Conservation (phyloP, 2,888 invertebrate species). For the Lepidocyrtinus sp. region DNA sequence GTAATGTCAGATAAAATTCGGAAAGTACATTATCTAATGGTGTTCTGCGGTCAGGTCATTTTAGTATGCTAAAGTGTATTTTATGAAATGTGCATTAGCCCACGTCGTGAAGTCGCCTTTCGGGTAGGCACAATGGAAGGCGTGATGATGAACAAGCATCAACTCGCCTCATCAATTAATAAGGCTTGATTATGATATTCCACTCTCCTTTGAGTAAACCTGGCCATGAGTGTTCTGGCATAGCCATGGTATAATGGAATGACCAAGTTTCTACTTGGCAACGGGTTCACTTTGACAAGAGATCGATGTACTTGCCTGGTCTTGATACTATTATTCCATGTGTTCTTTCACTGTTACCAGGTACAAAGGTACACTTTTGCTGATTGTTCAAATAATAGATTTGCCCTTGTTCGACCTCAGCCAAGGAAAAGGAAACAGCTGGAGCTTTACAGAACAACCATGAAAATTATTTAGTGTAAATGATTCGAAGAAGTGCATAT, state of each 20-base stretch:
- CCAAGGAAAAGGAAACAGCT: conserved; percentile 29
- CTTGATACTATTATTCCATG: no score
- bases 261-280: no score
- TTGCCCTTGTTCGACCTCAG: conserved; percentile 50
- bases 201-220: conserved; percentile 16
- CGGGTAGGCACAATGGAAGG: no score
- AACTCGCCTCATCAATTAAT: conserved; percentile 16
- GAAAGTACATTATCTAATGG: no score
- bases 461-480: not conserved
- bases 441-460: conserved; percentile 26
- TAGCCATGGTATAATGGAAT: no score
- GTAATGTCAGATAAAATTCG: no score
- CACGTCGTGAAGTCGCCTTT: no score
- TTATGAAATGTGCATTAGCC: no score
- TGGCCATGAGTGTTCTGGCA: not conserved
- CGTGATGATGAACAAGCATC: not conserved
- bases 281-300: no score
- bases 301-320: not conserved
- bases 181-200: conserved; percentile 44
- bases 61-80: no score
- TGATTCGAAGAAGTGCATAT: not conserved
- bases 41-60: no score
- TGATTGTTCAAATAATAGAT: not conserved
- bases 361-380: not conserved
- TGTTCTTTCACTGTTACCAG: not conserved